phyloP scores from a whole-genome alignment of 2,113 vertebrate species.

The Coptodon bakossiorum region DNA sequence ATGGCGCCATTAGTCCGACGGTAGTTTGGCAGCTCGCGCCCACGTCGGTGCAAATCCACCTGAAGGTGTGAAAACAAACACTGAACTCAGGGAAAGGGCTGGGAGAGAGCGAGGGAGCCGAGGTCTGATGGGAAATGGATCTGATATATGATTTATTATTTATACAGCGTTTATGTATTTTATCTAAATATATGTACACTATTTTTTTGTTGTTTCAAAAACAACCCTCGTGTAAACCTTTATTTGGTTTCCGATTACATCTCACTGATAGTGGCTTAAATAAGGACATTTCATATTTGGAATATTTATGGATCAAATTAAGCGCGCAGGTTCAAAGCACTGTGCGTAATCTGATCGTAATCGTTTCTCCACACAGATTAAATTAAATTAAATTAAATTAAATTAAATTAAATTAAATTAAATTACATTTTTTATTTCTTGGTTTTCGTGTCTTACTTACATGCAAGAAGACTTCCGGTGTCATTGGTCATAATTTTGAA shows the following conservation, averaged over 20 bases:
- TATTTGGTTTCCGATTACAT: neutral
- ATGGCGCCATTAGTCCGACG: constrained; percentile 20
- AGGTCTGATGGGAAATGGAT: neutral
- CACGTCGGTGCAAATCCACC: neutral
- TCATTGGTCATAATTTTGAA: neutral
- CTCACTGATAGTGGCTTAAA: neutral
- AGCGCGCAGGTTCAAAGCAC: neutral
- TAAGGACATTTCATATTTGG: neutral
- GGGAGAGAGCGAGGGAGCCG: neutral
- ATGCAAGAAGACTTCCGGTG: neutral
- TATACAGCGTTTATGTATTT: neutral
- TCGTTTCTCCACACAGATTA: neutral
- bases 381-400: neutral
- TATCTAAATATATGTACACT: neutral
- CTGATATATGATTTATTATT: neutral
- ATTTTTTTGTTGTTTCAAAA: neutral
- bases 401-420: neutral
- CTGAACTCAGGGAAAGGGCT: neutral
- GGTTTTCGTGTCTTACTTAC: neutral
- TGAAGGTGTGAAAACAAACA: neutral
- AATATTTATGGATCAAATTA: neutral
- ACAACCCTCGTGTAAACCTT: neutral
- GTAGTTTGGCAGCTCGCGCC: neutral
- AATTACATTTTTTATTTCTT: neutral
- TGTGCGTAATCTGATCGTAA: neutral